phyloP scores from a whole-genome alignment of 1,140 invertebrate genomes.

The Coelopa frigida region DNA sequence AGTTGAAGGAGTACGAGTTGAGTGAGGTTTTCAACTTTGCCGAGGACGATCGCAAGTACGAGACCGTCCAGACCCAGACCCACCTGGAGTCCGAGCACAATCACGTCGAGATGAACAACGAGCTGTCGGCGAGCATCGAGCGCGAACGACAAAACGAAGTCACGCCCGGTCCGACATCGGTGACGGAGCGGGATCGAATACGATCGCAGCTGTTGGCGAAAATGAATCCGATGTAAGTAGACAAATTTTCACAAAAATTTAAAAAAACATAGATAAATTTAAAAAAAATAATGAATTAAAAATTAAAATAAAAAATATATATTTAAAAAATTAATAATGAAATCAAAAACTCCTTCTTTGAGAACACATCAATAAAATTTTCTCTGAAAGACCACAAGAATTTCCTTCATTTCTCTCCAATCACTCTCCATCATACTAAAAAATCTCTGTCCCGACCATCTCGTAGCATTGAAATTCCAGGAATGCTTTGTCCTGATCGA shows the following conservation, averaged over 20 bases:
- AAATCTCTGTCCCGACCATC: no score
- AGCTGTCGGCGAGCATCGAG: constrained; percentile 69
- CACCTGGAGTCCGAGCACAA: constrained; percentile 58
- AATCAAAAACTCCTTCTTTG: no score
- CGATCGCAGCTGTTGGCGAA: constrained; percentile 37
- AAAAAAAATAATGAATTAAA: no score
- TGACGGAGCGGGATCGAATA: constrained; percentile 36
- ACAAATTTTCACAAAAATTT: not conserved
- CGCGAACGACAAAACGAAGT: constrained; percentile 52
- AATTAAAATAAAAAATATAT: no score
- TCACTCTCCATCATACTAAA: no score
- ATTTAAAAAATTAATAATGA: no score
- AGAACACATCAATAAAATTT: no score
- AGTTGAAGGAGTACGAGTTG: constrained; percentile 80
- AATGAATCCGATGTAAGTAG: constrained; percentile 44
- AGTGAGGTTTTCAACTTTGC: constrained; percentile 74
- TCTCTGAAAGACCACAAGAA: no score
- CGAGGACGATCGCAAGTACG: constrained; percentile 71
- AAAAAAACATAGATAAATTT: no score
- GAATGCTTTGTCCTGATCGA: no score
- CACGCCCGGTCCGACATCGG: constrained; percentile 16
- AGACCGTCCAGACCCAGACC: constrained; percentile 60
- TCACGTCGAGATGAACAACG: constrained; percentile 56
- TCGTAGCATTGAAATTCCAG: no score
- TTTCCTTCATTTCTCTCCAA: no score